These are phyloP conservation scores for Microhierax caerulescens DNA, from an alignment of 2,797 vertebrate genomes.

Conservation along the genomic window DNA sequence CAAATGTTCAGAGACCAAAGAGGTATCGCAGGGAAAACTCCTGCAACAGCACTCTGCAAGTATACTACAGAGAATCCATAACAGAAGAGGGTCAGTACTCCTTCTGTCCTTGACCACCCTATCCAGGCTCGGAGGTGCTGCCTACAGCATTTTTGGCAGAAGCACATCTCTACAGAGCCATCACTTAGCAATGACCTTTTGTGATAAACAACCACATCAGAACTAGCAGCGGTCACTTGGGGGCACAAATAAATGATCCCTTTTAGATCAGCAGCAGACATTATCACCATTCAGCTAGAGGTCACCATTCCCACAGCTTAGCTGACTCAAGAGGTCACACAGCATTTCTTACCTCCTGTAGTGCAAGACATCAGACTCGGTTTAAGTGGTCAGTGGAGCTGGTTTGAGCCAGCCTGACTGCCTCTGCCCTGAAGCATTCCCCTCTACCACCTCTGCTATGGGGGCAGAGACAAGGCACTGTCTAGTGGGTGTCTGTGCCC, in stretches of 20 bases:
- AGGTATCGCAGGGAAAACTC: neutral
- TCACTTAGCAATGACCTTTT: neutral
- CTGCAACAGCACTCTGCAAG: neutral
- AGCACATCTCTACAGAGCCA: neutral
- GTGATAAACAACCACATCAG: neutral
- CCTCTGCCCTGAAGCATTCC: neutral
- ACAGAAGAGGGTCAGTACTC: neutral
- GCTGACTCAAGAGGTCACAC: neutral
- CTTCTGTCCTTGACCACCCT: neutral
- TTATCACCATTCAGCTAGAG: neutral
- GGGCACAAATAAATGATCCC: neutral
- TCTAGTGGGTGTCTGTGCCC: neutral
- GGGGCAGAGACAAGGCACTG: neutral
- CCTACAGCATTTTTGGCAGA: neutral
- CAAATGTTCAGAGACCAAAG: neutral
- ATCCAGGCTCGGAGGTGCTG: neutral
- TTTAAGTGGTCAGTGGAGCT: neutral
- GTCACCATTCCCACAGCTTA: neutral
- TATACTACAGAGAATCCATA: accelerated
- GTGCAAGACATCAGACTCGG: neutral
- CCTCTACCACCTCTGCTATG: neutral
- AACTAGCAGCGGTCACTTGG: neutral
- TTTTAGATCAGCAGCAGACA: neutral
- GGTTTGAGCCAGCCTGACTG: neutral
- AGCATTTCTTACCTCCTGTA: neutral